A percentile compares a stretch with the other conserved stretches of the same genome.
phyloP scores from a whole-genome alignment of 2,113 vertebrate genomes.

The Bungarus multicinctus region DNA sequence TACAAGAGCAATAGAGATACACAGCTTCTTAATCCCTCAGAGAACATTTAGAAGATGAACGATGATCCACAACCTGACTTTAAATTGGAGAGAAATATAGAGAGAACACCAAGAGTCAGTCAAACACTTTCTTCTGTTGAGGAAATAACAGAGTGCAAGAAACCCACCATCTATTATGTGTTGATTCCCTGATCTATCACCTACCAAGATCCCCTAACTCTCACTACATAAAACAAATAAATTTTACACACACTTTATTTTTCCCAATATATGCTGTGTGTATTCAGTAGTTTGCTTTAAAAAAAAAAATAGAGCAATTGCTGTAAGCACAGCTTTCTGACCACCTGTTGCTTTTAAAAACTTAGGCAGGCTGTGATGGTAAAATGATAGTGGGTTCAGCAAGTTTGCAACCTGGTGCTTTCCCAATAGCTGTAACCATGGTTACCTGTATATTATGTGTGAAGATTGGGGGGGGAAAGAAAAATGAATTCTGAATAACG shows the following conservation, averaged over 20 bases:
- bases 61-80: neutral
- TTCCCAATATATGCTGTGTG: neutral
- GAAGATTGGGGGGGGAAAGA: neutral
- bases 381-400: neutral
- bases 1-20: neutral
- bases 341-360: neutral
- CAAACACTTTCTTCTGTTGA: neutral
- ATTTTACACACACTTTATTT: neutral
- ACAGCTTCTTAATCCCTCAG: neutral
- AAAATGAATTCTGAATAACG: neutral
- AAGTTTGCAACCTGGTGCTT: neutral
- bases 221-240: neutral
- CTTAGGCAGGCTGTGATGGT: neutral
- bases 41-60: neutral
- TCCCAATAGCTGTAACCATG: neutral
- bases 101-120: neutral
- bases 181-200: neutral
- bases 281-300: neutral
- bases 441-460: neutral
- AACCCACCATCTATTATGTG: neutral
- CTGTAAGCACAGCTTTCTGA: neutral
- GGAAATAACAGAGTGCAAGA: neutral
- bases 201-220: neutral
- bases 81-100: neutral
- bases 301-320: neutral